These are phyloP conservation scores for Panagrolaimus sp. DNA, from an alignment of 1,140 invertebrate species.

Conservation along the genomic window DNA sequence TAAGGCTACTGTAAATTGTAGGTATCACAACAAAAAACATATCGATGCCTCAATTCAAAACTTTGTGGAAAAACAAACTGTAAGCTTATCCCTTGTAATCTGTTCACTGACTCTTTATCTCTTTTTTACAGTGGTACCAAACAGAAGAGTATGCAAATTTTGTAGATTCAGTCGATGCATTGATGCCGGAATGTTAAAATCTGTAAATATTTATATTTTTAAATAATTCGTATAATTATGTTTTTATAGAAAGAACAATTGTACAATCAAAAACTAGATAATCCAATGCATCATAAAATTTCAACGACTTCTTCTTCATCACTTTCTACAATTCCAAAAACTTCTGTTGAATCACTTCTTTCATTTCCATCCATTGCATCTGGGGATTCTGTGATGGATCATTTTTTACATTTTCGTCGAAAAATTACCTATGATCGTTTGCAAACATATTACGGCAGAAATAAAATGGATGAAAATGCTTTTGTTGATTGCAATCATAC, in stretches of 20 bases:
- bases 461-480: not conserved
- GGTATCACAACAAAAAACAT: constrained; percentile 21
- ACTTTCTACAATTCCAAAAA: no score
- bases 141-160: constrained; percentile 6
- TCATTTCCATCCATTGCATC: not conserved
- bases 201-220: not conserved
- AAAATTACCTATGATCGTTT: constrained; percentile 1
- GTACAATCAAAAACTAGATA: not conserved
- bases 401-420: not conserved
- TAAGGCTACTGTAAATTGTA: no score
- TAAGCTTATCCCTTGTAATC: not conserved
- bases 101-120: no score
- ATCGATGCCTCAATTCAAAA: constrained; percentile 15
- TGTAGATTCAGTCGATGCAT: constrained; percentile 1
- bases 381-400: not conserved
- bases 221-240: not conserved
- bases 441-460: not conserved
- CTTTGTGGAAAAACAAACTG: constrained; percentile 17
- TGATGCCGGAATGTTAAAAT: constrained; percentile 6
- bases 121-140: not conserved
- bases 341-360: not conserved
- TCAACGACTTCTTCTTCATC: not conserved
- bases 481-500: not conserved
- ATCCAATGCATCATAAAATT: not conserved
- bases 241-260: not conserved